A percentile compares a stretch with the other conserved stretches of the same genome.
These are phyloP conservation scores for Ylistrum balloti DNA, from an alignment of 1,140 invertebrate species.

Conservation along the genomic window DNA sequence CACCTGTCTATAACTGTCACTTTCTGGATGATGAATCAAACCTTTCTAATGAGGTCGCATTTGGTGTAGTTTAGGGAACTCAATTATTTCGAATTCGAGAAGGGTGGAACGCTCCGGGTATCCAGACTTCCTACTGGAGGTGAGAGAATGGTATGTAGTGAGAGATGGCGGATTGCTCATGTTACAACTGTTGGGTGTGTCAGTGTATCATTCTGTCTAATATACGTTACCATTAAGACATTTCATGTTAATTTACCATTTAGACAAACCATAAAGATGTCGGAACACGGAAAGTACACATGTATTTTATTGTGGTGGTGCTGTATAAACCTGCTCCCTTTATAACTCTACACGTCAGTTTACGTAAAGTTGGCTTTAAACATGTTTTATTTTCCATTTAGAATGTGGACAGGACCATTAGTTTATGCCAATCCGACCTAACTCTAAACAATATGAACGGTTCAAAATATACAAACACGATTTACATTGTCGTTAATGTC, in stretches of 20 bases:
- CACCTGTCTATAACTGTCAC: no score
- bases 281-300: neutral
- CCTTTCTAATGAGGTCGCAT: no score
- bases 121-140: no score
- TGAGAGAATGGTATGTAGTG: no score
- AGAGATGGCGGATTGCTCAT: no score
- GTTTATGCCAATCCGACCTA: neutral
- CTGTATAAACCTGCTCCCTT: neutral
- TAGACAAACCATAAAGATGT: neutral
- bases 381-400: constrained; percentile 21
- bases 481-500: neutral
- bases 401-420: constrained; percentile 4
- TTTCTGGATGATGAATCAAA: no score
- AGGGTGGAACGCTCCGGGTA: no score
- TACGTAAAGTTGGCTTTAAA: constrained; percentile 28
- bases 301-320: neutral
- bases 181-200: neutral
- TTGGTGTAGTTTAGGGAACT: no score
- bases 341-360: neutral
- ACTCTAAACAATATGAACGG: constrained; percentile 34
- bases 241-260: constrained; percentile 18
- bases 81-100: no score
- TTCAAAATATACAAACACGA: constrained; percentile 36
- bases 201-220: neutral
- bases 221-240: neutral